Conservation (phyloP, 2,888 invertebrate species). For the Spodoptera littoralis region DNA sequence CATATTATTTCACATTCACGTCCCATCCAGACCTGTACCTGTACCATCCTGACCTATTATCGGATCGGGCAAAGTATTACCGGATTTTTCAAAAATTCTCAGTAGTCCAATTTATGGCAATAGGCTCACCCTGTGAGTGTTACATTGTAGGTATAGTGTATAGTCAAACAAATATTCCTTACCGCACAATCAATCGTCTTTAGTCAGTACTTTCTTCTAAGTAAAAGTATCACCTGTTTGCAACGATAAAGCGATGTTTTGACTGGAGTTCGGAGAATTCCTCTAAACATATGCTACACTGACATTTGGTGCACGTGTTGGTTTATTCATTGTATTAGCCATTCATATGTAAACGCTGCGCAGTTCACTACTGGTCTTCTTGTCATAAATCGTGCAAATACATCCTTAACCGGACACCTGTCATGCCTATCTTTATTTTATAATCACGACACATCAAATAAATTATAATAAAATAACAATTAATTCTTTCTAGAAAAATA, state of each 20-base stretch:
- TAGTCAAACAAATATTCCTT: too few species aligned
- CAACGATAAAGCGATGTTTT: constrained; percentile 41
- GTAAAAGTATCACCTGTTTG: constrained; percentile 21
- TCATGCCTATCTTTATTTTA: constrained; percentile 16
- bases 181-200: too few species aligned
- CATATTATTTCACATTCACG: too few species aligned
- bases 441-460: constrained; percentile 27
- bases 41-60: too few species aligned
- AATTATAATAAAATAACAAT: neutral
- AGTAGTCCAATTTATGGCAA: too few species aligned
- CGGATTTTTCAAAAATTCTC: too few species aligned
- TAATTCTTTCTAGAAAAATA: neutral
- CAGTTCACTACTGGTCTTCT: constrained; percentile 45
- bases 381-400: constrained; percentile 46
- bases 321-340: constrained; percentile 53
- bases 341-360: constrained; percentile 49
- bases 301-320: constrained; percentile 55
- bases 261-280: constrained; percentile 42
- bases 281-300: constrained; percentile 31
- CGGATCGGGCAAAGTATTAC: too few species aligned
- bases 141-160: too few species aligned
- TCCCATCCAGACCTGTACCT: too few species aligned
- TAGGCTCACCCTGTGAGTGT: too few species aligned
- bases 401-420: constrained; percentile 39
- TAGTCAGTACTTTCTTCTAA: neutral